Conservation (phyloP, 2,113 vertebrate species). For the Amazona guildingii region DNA sequence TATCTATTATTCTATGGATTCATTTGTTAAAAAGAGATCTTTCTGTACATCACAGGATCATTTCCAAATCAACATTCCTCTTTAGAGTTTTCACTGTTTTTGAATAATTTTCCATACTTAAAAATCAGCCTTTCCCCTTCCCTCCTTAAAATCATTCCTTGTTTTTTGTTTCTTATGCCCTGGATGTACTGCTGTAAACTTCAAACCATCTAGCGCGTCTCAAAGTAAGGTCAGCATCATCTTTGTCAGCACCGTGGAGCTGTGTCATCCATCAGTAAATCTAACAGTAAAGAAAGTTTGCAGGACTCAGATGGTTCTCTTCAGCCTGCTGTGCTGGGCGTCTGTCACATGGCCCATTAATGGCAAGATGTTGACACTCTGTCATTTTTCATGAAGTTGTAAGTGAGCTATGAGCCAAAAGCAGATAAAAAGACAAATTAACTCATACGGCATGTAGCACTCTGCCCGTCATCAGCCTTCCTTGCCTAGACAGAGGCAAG, state of each 20-base stretch:
- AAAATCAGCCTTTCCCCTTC: neutral
- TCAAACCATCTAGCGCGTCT: neutral
- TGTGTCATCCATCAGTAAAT: conserved; percentile 26
- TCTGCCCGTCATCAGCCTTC: neutral
- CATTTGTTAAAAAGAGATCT: neutral
- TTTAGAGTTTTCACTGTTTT: neutral
- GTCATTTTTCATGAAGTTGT: conserved; percentile 38
- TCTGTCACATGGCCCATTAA: conserved; percentile 48
- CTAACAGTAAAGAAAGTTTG: neutral
- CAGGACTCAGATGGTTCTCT: conserved; percentile 23
- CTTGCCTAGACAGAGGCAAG: neutral
- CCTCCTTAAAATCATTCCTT: neutral
- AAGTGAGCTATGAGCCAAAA: conserved; percentile 33
- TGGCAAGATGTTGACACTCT: conserved; percentile 30
- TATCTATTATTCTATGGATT: neutral
- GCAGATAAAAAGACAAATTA: conserved; percentile 23
- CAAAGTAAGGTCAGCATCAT: neutral
- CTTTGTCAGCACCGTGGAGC: neutral
- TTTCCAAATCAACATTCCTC: neutral
- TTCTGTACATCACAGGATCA: neutral
- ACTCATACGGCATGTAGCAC: neutral
- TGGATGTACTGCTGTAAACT: neutral
- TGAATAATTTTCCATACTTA: neutral
- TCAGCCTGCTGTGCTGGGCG: conserved; percentile 16
- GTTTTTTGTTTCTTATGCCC: neutral